phyloP scores from a whole-genome alignment of 1,140 invertebrate species.

The Hermatobates lingyangjiaoensis region DNA sequence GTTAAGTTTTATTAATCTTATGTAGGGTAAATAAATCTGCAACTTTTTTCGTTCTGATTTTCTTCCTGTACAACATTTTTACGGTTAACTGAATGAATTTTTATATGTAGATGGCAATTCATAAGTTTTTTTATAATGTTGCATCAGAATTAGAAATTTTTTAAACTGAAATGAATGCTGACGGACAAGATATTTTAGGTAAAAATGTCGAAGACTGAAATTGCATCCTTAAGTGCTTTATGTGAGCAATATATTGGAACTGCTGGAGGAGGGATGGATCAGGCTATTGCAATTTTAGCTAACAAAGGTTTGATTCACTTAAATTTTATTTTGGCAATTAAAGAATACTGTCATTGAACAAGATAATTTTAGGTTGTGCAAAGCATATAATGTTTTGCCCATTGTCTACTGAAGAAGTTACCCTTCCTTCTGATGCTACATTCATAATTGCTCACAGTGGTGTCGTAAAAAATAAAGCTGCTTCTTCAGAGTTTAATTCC shows the following conservation, averaged over 20 bases:
- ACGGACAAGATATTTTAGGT: slow-evolving; percentile 25
- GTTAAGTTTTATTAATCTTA: too few relatives aligned
- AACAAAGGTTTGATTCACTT: slow-evolving; percentile 38
- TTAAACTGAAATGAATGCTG: too few relatives aligned
- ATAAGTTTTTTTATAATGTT: too few relatives aligned
- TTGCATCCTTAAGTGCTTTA: slow-evolving; percentile 71
- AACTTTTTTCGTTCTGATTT: too few relatives aligned
- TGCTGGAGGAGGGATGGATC: slow-evolving; percentile 97
- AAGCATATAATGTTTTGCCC: slow-evolving; percentile 91
- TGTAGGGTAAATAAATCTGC: too few relatives aligned
- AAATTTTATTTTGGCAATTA: background rate
- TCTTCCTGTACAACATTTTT: too few relatives aligned
- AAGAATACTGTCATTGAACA: background rate
- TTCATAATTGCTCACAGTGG: slow-evolving; percentile 91
- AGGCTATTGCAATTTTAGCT: slow-evolving; percentile 90
- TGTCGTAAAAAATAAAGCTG: slow-evolving; percentile 82
- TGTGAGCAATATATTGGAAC: slow-evolving; percentile 87
- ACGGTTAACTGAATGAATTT: too few relatives aligned
- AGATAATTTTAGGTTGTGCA: slow-evolving; percentile 50
- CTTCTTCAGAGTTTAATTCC: slow-evolving; percentile 73
- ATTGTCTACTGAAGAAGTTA: slow-evolving; percentile 52
- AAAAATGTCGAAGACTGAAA: slow-evolving; percentile 42
- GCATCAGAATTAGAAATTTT: too few relatives aligned
- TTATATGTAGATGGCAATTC: too few relatives aligned
- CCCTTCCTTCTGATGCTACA: slow-evolving; percentile 54